Evolutionary conservation across 2,797 vertebrate species (phyloP), one percentile per base, ranked within the genome.

Genomic region (Picus viridis): DNA sequence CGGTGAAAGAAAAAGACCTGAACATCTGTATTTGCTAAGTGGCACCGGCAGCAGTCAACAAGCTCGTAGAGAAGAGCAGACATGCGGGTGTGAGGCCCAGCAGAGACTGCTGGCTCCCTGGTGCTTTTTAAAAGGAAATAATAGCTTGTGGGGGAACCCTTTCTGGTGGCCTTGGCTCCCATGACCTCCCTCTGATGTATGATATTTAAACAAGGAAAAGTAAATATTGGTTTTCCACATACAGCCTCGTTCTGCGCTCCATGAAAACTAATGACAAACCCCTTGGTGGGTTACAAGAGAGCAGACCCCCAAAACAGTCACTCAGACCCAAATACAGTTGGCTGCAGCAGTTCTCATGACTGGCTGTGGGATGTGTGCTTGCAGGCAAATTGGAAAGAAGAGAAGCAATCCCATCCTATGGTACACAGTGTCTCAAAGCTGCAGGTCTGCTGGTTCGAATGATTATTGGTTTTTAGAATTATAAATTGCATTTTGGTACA

Each of bases 191-290:
- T 94, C 88, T 96, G 86, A 95, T 94, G 86, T 94, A 96, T 89
- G 95, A 94, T 96, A 96, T 96, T 96, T 95, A 95, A 96, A 96
- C 90, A 94, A 86, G 91, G 90, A 82, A 86, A 86, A 88, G 92
- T 94, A 91, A 95, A 88, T 95, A 95, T 92, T 95, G 88, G 91
- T 83, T 96, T 95, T 95, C 79, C 61, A 90, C 88, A 74, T 23
- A 30, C 47, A 92, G 89, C 76, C 82, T 88, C 24, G 9, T 89
- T 82, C 90, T 74, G 65, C 62, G 93, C 83, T 92, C 86, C 53
- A 4, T 88, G 84, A 94, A 95, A 95, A 88, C 70, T 72, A 86
- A 74, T 29, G 93, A 65, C 85, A 90, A 91, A 76, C 34, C 78
- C 83, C 77, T 83, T 1, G 2, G 94, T 87, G 85, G 62, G 67